Conservation (phyloP, 2,113 vertebrate species). For the Isurus oxyrinchus region DNA sequence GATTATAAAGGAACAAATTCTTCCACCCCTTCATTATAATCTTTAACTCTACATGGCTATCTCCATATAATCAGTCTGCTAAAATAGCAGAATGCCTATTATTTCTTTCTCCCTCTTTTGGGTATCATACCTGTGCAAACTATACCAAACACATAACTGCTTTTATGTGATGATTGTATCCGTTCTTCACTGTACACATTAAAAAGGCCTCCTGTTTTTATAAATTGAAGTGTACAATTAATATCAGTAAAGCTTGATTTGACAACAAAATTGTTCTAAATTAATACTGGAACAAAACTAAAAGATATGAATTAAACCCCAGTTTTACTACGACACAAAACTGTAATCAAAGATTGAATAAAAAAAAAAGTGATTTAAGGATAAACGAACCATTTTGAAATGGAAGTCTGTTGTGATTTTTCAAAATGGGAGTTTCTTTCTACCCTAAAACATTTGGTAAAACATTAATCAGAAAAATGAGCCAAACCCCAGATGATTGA, state of each 20-base stretch:
- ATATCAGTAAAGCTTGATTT: neutral
- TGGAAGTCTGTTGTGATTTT: neutral
- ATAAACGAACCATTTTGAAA: neutral
- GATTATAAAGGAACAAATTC: neutral
- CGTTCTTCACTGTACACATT: neutral
- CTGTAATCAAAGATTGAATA: neutral
- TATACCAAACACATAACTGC: neutral
- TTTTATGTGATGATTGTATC: neutral
- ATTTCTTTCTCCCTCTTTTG: neutral
- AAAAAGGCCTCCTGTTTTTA: neutral
- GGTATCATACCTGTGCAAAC: neutral
- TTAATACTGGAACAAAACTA: neutral
- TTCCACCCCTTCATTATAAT: neutral
- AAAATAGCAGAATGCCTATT: neutral
- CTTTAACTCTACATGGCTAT: neutral
- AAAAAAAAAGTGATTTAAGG: neutral
- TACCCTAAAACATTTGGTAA: neutral
- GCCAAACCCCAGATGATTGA: too few relatives aligned
- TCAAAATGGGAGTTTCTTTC: neutral
- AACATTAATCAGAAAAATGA: neutral
- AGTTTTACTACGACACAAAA: neutral
- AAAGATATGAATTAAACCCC: neutral
- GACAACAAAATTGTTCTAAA: neutral
- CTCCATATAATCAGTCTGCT: neutral
- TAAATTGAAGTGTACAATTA: neutral